These are phyloP conservation scores for Pterocles burchelli DNA, from an alignment of 2,113 vertebrate species.

Conservation along the genomic window DNA sequence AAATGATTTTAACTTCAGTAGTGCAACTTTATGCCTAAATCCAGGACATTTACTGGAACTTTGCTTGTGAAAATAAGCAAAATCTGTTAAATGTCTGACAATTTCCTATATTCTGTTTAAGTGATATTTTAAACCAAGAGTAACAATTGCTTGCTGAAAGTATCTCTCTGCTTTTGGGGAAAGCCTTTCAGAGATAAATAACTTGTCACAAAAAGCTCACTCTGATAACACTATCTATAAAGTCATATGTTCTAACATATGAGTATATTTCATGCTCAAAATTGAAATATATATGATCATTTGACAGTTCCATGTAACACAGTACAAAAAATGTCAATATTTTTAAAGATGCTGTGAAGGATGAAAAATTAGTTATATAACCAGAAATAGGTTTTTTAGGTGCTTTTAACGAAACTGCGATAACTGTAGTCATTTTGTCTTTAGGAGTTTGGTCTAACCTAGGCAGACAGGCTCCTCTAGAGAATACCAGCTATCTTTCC, in stretches of 20 bases:
- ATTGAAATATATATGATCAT: not conserved
- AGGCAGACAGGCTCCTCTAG: not conserved
- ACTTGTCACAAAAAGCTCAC: constrained; percentile 48
- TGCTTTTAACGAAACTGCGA: not conserved
- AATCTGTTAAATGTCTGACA: constrained; percentile 28
- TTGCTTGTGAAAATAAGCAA: not conserved
- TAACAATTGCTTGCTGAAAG: constrained; percentile 19
- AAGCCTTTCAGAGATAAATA: constrained; percentile 66
- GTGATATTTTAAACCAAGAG: constrained; percentile 1
- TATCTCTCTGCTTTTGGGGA: not conserved
- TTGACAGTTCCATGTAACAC: not conserved
- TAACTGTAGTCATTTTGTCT: not conserved
- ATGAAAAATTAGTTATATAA: constrained; percentile 10
- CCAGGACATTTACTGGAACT: not conserved
- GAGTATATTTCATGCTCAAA: not conserved
- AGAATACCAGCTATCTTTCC: not conserved
- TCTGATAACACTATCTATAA: constrained; percentile 38
- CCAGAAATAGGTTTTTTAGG: not conserved
- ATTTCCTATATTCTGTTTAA: constrained; percentile 9
- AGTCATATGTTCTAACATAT: constrained; percentile 25
- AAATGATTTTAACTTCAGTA: not conserved
- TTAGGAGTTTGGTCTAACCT: not conserved
- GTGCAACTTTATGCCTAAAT: not conserved
- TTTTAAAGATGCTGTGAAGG: constrained; percentile 32
- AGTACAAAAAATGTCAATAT: constrained; percentile 33